Conservation (phyloP, 2,888 invertebrate genomes). For the Morpho deidamia region DNA sequence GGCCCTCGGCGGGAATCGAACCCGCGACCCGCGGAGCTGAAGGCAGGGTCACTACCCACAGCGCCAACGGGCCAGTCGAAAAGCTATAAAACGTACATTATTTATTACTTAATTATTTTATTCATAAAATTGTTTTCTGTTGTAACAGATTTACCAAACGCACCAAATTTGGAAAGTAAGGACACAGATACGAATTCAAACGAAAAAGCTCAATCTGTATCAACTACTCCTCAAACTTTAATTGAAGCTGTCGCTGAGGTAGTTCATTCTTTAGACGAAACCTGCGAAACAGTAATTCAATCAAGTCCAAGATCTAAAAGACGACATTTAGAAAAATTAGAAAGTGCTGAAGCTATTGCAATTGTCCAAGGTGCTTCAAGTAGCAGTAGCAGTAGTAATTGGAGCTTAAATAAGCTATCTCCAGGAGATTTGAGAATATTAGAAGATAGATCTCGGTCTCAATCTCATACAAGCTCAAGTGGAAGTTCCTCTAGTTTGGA, state of each 20-base stretch:
- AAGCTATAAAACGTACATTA: too few species aligned
- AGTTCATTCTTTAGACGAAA: slow-evolving; percentile 82
- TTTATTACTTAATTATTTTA: background rate
- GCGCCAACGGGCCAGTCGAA: too few species aligned
- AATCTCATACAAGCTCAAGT: slow-evolving; percentile 72
- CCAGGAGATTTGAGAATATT: slow-evolving; percentile 70
- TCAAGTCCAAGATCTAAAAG: slow-evolving; percentile 77
- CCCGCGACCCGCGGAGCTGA: too few species aligned
- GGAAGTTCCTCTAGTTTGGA: slow-evolving; percentile 73
- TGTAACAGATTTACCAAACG: slow-evolving; percentile 48
- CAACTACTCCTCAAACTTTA: slow-evolving; percentile 63
- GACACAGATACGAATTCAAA: slow-evolving; percentile 37
- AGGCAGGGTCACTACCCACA: too few species aligned
- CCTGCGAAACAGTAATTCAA: slow-evolving; percentile 83
- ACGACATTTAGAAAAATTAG: slow-evolving; percentile 69
- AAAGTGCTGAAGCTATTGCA: slow-evolving; percentile 65
- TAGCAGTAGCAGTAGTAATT: slow-evolving; percentile 74
- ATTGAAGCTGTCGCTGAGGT: slow-evolving; percentile 83
- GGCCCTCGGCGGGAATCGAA: too few species aligned
- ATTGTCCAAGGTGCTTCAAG: slow-evolving; percentile 70
- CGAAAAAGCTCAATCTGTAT: slow-evolving; percentile 38
- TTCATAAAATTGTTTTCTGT: slow-evolving; percentile 11
- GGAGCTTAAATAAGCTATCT: slow-evolving; percentile 73
- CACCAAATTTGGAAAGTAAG: slow-evolving; percentile 37
- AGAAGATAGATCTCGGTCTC: slow-evolving; percentile 67